These are phyloP conservation scores for Pemphigus obesinymphae DNA, from an alignment of 1,140 invertebrate genomes.

Conservation along the genomic window DNA sequence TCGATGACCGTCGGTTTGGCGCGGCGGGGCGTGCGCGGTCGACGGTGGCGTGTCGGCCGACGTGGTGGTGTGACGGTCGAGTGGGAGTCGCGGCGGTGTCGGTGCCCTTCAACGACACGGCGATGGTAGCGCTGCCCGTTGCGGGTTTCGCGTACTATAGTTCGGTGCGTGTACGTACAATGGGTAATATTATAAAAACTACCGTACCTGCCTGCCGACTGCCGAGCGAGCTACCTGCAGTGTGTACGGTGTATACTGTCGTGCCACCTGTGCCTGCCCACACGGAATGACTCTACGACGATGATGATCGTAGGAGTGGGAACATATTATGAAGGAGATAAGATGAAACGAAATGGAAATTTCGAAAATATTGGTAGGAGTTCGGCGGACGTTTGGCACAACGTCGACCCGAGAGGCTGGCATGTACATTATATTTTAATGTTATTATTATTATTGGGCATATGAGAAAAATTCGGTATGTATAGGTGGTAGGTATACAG, in stretches of 20 bases:
- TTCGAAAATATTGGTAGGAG: not conserved
- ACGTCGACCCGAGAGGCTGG: not conserved
- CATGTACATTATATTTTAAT: not conserved
- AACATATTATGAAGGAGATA: too few relatives aligned
- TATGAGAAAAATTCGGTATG: not conserved
- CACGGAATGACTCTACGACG: not conserved
- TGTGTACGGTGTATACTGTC: too few relatives aligned
- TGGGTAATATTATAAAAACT: slow-evolving; percentile 11
- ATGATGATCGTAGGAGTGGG: too few relatives aligned
- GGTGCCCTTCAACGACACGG: slow-evolving; percentile 31
- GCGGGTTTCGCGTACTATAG: slow-evolving; percentile 1
- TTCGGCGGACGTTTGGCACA: not conserved
- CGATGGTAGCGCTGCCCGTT: slow-evolving; percentile 5
- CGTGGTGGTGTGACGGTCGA: not conserved
- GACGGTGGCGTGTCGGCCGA: not conserved
- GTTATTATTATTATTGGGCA: not conserved
- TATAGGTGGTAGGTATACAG: not conserved
- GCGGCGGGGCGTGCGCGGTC: not conserved
- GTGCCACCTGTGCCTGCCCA: not conserved
- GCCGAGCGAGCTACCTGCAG: slow-evolving; percentile 6
- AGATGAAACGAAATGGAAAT: not conserved
- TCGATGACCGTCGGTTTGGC: not conserved
- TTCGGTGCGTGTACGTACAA: not conserved
- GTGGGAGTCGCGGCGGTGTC: slow-evolving; percentile 25
- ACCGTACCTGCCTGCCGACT: not conserved